Conservation (phyloP, 2,888 invertebrate genomes). For the Vandiemenella viatica region DNA sequence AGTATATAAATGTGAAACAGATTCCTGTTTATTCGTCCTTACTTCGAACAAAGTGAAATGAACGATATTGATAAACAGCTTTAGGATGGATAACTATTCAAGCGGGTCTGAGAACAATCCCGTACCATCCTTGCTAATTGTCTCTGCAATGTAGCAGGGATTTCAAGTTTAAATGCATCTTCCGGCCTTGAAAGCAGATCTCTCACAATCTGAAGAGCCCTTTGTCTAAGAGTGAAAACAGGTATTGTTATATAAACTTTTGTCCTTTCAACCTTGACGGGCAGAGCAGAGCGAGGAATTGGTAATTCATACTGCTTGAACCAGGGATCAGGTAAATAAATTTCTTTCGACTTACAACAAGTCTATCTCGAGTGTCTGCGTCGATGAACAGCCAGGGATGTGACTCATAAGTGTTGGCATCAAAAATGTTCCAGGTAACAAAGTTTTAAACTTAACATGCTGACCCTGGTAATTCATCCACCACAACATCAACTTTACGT, state of each 20-base stretch:
- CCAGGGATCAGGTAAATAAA: conserved; percentile 31
- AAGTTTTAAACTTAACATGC: conserved; percentile 40
- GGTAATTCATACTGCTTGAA: too few species aligned
- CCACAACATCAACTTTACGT: conserved; percentile 41
- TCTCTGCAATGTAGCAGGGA: conserved; percentile 27
- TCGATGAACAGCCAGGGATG: conserved; percentile 80
- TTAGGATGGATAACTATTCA: too few species aligned
- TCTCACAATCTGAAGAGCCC: conserved; percentile 33
- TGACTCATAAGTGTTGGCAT: conserved; percentile 59
- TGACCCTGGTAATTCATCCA: conserved; percentile 65
- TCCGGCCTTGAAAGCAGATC: conserved; percentile 25
- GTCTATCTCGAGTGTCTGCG: conserved; percentile 45
- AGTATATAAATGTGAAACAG: too few species aligned
- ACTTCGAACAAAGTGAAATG: too few species aligned
- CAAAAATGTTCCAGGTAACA: conserved; percentile 39
- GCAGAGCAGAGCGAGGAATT: background rate
- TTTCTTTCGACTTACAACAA: conserved; percentile 36
- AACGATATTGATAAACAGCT: too few species aligned
- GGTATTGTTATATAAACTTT: conserved; percentile 38
- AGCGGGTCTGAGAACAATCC: background rate
- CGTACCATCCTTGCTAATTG: conserved; percentile 22
- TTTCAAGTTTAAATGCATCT: conserved; percentile 27
- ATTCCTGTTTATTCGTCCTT: too few species aligned
- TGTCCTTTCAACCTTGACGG: conserved; percentile 1
- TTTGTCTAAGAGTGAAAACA: conserved; percentile 33